Conservation (phyloP, 1,140 invertebrate genomes). For the Bathynomus jamesi region DNA sequence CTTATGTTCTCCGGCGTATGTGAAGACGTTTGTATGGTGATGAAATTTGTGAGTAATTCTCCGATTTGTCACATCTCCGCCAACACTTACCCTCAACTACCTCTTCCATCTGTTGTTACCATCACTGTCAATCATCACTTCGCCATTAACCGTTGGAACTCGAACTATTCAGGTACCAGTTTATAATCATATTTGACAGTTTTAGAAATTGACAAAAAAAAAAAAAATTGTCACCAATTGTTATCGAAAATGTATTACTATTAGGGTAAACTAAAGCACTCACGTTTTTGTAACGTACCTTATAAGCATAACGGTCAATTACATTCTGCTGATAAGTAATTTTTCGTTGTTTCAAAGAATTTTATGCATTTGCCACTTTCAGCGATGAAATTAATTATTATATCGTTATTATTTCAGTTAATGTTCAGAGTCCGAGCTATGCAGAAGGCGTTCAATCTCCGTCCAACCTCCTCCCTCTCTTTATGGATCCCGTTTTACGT, state of each 20-base stretch:
- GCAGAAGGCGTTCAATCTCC: conserved; percentile 55
- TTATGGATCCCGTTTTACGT: conserved; percentile 92
- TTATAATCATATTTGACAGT: conserved; percentile 12
- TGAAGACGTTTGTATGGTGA: conserved; percentile 94
- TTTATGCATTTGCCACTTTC: no score
- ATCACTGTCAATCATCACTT: conserved; percentile 97
- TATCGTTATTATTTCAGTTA: conserved; percentile 24
- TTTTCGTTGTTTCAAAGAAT: no score
- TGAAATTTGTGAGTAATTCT: conserved; percentile 97
- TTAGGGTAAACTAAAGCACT: no score
- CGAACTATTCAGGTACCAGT: conserved; percentile 62
- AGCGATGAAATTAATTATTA: conserved; percentile 6
- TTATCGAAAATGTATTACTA: no score
- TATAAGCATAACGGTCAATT: no score
- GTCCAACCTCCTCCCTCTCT: conserved; percentile 73
- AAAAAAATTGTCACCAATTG: no score
- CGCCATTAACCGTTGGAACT: conserved; percentile 94
- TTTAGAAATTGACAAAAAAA: background rate
- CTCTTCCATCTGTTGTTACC: conserved; percentile 86
- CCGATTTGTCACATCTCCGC: conserved; percentile 95
- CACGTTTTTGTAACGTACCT: no score
- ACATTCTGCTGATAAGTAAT: no score
- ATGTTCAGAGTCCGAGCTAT: conserved; percentile 58
- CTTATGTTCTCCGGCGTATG: conserved; percentile 96
- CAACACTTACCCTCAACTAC: conserved; percentile 92